These are phyloP conservation scores for Philypnodon macrostomus DNA, from an alignment of 2,797 vertebrate genomes.

Conservation along the genomic window DNA sequence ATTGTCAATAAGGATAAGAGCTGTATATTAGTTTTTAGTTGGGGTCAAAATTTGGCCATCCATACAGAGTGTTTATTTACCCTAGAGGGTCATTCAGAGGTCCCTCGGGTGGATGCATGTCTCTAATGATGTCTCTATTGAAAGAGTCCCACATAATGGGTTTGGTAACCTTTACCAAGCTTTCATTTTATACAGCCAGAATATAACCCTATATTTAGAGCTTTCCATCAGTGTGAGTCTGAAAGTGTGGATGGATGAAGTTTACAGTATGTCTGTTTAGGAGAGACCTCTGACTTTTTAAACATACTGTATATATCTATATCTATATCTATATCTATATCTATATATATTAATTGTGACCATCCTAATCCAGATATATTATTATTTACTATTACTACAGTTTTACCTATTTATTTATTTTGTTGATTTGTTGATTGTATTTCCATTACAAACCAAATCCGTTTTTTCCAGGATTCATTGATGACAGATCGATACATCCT, in stretches of 20 bases:
- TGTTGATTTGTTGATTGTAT: no score
- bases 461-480: no score
- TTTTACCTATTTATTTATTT: no score
- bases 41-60: conserved; percentile 19
- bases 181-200: conserved; percentile 16
- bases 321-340: no score
- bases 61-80: conserved; percentile 20
- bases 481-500: no score
- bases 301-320: no score
- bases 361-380: no score
- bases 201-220: conserved; percentile 17
- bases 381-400: no score
- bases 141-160: conserved; percentile 16
- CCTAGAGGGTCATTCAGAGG: conserved; percentile 13
- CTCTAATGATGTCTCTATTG: conserved; percentile 15
- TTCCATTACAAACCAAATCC: no score
- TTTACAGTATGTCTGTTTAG: neutral
- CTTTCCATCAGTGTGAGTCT: neutral
- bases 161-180: conserved; percentile 21
- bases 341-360: no score
- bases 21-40: conserved; percentile 15
- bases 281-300: no score
- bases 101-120: conserved; percentile 21
- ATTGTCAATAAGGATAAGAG: conserved; percentile 1
- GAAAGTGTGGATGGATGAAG: neutral